Evolutionary conservation across 2,888 invertebrate genomes (phyloP).

Genomic region (Lepidocyrtinus sp.): DNA sequence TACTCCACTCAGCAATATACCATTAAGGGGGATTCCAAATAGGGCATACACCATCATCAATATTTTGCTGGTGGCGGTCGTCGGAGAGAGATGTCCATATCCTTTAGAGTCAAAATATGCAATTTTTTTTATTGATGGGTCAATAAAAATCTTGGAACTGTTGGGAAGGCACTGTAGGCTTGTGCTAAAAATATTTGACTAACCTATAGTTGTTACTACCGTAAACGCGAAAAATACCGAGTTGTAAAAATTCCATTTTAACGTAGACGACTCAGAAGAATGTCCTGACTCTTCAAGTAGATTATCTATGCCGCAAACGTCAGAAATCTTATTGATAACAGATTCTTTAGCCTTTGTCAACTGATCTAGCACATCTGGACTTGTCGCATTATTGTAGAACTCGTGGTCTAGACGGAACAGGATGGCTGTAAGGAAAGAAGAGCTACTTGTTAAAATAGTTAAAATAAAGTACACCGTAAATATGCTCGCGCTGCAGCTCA

Average conservation of each 20-base stretch:
- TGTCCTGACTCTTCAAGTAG: slow-evolving; percentile 47
- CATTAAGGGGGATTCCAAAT: slow-evolving; percentile 89
- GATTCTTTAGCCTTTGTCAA: slow-evolving; percentile 65
- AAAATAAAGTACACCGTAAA: too few species aligned
- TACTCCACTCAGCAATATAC: slow-evolving; percentile 81
- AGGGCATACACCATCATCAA: slow-evolving; percentile 91
- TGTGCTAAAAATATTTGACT: neutral
- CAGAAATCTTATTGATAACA: slow-evolving; percentile 66
- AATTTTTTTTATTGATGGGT: too few species aligned
- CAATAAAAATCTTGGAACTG: neutral
- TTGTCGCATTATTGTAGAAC: slow-evolving; percentile 67
- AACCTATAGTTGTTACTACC: slow-evolving; percentile 92
- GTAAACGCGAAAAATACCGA: slow-evolving; percentile 93
- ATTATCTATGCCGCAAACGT: slow-evolving; percentile 63
- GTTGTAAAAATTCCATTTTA: slow-evolving; percentile 91
- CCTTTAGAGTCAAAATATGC: too few species aligned
- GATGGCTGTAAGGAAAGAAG: slow-evolving; percentile 61
- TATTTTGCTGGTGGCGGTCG: slow-evolving; percentile 83
- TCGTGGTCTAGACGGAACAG: slow-evolving; percentile 69
- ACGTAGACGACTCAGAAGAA: slow-evolving; percentile 61
- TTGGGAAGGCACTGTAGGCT: neutral
- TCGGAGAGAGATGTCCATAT: slow-evolving; percentile 91
- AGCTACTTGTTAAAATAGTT: neutral
- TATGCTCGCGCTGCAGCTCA: slow-evolving; percentile 17
- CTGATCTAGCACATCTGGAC: slow-evolving; percentile 65